These are phyloP conservation scores for Galemys pyrenaicus DNA, from an alignment of 2,113 vertebrate genomes.

Conservation along the genomic window DNA sequence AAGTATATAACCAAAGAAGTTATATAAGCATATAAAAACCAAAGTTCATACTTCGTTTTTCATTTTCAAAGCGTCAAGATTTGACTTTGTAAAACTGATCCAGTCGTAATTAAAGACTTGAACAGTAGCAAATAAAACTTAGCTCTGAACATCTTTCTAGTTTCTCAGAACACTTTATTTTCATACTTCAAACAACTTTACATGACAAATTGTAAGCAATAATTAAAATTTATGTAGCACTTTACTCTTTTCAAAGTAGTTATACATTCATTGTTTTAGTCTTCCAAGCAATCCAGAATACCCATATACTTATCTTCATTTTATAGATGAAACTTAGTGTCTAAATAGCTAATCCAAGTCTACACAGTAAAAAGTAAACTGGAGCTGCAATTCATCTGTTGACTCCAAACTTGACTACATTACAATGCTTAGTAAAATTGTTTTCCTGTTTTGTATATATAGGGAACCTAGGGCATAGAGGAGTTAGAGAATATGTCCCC, in stretches of 20 bases:
- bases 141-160: slow-evolving; percentile 10
- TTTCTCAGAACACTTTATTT: slow-evolving; percentile 16
- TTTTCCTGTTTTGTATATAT: slow-evolving; percentile 31
- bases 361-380: slow-evolving; percentile 17
- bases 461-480: not conserved
- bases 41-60: slow-evolving; percentile 36
- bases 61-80: slow-evolving; percentile 55
- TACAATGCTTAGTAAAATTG: slow-evolving; percentile 4
- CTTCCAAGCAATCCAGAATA: slow-evolving; percentile 35
- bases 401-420: not conserved
- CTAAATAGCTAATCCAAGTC: slow-evolving; percentile 32
- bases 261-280: slow-evolving; percentile 21
- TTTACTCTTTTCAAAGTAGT: slow-evolving; percentile 42
- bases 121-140: slow-evolving; percentile 59
- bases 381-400: not conserved
- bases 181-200: slow-evolving; percentile 44
- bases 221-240: slow-evolving; percentile 29
- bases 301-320: slow-evolving; percentile 28
- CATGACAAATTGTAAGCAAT: slow-evolving; percentile 39
- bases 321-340: slow-evolving; percentile 23
- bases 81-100: slow-evolving; percentile 36
- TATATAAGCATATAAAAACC: slow-evolving; percentile 25
- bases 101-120: slow-evolving; percentile 34
- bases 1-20: not conserved
- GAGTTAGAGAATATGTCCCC: slow-evolving; percentile 30